Percentiles rank a stretch among this genome's conserved stretches.
phyloP scores from a whole-genome alignment of 1,140 invertebrate species.

The Capitella teleta region DNA sequence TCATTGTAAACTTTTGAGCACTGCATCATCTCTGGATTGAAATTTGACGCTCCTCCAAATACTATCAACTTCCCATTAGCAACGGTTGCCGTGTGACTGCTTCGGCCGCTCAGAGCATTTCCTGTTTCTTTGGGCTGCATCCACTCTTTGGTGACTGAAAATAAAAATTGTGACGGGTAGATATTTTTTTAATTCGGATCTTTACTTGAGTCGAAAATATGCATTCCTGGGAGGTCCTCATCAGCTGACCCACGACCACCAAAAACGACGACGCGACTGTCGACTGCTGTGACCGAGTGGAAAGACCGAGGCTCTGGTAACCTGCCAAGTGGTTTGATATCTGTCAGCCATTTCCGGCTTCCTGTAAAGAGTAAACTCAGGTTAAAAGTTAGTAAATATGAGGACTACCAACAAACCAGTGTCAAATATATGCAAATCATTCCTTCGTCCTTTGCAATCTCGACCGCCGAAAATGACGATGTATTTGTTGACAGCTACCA shows the following conservation, averaged over 20 bases:
- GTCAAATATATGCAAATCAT: conserved; percentile 38
- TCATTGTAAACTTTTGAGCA: conserved; percentile 20
- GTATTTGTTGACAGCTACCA: conserved; percentile 26
- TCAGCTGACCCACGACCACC: conserved; percentile 28
- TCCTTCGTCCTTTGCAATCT: conserved; percentile 30
- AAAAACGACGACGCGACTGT: conserved; percentile 24
- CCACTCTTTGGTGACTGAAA: conserved; percentile 19
- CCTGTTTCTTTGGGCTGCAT: conserved; percentile 21
- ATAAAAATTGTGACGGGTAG: not conserved
- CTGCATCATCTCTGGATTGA: conserved; percentile 29
- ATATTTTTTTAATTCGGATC: not conserved
- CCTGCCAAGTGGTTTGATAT: conserved; percentile 19
- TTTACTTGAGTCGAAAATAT: conserved; percentile 29
- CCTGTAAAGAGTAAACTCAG: conserved; percentile 20
- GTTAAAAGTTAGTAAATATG: too few species aligned
- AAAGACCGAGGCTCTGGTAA: conserved; percentile 32
- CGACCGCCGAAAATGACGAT: conserved; percentile 37
- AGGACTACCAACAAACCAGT: conserved; percentile 23
- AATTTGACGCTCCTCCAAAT: conserved; percentile 32
- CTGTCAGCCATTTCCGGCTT: conserved; percentile 28
- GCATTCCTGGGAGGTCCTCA: conserved; percentile 28
- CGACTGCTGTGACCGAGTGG: conserved; percentile 26
- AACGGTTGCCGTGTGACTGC: conserved; percentile 26
- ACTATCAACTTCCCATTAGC: conserved; percentile 25
- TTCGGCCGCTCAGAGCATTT: conserved; percentile 21